Conservation (phyloP, 2,797 vertebrate species). For the Falco concolor region DNA sequence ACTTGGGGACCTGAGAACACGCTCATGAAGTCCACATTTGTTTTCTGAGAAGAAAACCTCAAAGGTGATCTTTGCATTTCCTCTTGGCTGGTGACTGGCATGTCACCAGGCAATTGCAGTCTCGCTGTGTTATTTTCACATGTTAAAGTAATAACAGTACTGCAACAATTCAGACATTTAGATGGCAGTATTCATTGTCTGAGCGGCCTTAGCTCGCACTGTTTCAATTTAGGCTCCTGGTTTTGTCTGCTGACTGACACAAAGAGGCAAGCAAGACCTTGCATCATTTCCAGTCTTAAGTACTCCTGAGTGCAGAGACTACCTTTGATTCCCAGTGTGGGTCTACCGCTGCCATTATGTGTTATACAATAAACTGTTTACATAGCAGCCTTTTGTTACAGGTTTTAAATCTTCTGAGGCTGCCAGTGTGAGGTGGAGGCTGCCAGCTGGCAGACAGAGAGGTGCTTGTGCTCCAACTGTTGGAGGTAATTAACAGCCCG, state of each 20-base stretch:
- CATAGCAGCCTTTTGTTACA: constrained; percentile 77
- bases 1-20: neutral
- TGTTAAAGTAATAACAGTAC: neutral
- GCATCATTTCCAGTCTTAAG: neutral
- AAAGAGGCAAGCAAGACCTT: neutral
- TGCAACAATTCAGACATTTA: neutral
- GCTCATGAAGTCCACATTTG: neutral
- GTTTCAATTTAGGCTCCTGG: neutral
- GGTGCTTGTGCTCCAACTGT: constrained; percentile 77
- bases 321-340: constrained; percentile 70
- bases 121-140: neutral
- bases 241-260: neutral
- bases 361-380: constrained; percentile 80
- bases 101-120: neutral
- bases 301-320: neutral
- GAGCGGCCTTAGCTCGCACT: neutral
- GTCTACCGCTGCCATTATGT: constrained; percentile 67
- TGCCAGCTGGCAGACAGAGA: constrained; percentile 83
- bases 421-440: constrained; percentile 64
- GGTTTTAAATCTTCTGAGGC: constrained; percentile 81
- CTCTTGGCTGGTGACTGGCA: neutral
- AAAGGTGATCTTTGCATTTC: neutral
- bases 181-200: neutral
- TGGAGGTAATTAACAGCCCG: constrained; percentile 80
- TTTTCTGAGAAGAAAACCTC: neutral